Percentiles rank a stretch among this genome's conserved stretches.
Conservation (phyloP, 2,113 vertebrate genomes). For the Oncorhynchus kisutch region DNA sequence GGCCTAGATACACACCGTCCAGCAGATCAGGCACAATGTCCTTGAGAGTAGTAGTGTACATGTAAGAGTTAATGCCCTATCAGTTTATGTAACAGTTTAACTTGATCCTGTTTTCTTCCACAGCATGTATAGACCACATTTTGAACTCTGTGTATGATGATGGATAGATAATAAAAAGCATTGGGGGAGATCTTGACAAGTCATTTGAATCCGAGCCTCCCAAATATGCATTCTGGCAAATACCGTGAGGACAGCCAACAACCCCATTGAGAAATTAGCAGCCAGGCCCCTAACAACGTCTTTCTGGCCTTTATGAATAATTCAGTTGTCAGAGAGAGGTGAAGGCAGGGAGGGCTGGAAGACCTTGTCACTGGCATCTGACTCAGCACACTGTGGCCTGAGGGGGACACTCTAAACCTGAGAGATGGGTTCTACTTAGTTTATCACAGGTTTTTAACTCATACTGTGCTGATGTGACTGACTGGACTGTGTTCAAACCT, state of each 20-base stretch:
- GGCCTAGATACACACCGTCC: slow-evolving; percentile 55
- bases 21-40: slow-evolving; percentile 46
- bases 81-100: no score
- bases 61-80: no score
- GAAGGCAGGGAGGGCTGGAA: slow-evolving; percentile 51
- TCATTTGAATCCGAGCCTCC: slow-evolving; percentile 34
- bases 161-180: slow-evolving; percentile 49
- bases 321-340: slow-evolving; percentile 67
- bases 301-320: slow-evolving; percentile 68
- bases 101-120: no score
- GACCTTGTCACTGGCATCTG: slow-evolving; percentile 62
- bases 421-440: neutral
- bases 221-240: slow-evolving; percentile 32
- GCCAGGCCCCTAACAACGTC: slow-evolving; percentile 59
- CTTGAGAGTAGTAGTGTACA: slow-evolving; percentile 42
- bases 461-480: neutral
- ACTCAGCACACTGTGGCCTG: slow-evolving; percentile 64
- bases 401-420: slow-evolving; percentile 40
- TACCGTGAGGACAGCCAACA: slow-evolving; percentile 66
- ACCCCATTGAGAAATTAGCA: slow-evolving; percentile 74
- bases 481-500: neutral
- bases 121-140: no score
- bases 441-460: neutral
- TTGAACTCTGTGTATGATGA: neutral
- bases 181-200: slow-evolving; percentile 41